Conservation (phyloP, 2,888 invertebrate species). For the Tillus elongatus region DNA sequence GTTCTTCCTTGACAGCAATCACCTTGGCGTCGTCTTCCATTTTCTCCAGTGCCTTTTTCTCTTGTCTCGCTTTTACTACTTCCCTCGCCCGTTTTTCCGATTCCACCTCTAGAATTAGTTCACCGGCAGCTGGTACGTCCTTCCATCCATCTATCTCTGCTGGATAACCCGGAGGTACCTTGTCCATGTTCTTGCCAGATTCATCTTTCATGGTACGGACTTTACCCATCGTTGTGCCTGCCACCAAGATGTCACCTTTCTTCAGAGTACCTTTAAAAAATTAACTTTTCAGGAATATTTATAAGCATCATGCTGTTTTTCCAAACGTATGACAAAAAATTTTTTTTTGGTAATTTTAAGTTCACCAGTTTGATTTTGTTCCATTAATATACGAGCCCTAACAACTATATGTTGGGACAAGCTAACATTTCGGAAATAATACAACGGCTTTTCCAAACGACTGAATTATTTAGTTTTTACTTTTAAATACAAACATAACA, state of each 20-base stretch:
- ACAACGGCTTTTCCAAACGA: no score
- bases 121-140: constrained; percentile 81
- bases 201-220: constrained; percentile 74
- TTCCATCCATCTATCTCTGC: constrained; percentile 88
- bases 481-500: no score
- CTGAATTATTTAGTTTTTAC: no score
- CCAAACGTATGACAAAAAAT: no score
- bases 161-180: constrained; percentile 72
- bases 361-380: no score
- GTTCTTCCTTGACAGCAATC: constrained; percentile 56
- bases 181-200: constrained; percentile 53
- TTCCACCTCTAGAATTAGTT: constrained; percentile 72
- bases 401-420: no score
- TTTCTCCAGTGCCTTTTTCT: constrained; percentile 52
- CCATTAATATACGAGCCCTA: no score
- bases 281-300: no score
- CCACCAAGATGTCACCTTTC: constrained; percentile 68
- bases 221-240: constrained; percentile 78
- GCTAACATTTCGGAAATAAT: no score
- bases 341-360: no score
- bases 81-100: constrained; percentile 34
- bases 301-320: no score
- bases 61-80: constrained; percentile 45
- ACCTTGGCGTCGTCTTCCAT: constrained; percentile 51
- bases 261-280: constrained; percentile 62